These are phyloP conservation scores for Onchidella celtica DNA, from an alignment of 2,888 invertebrate genomes.

Conservation along the genomic window DNA sequence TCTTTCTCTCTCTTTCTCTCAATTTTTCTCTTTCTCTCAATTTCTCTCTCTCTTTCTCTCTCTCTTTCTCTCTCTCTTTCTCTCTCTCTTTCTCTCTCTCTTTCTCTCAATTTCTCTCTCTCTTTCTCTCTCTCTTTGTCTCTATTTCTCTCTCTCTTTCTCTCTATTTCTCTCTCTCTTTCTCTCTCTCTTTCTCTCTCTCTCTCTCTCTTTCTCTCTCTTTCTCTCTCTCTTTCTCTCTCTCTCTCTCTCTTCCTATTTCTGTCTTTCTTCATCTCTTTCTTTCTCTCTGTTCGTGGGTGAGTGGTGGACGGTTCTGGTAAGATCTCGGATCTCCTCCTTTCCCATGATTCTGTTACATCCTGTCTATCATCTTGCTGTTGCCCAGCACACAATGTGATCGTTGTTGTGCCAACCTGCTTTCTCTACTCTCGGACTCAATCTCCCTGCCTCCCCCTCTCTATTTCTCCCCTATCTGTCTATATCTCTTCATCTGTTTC, in stretches of 20 bases:
- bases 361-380: background rate
- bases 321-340: too few relatives aligned
- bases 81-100: background rate
- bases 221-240: background rate
- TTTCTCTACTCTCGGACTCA: background rate
- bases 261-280: background rate
- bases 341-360: background rate
- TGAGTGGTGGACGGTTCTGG: too few relatives aligned
- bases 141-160: background rate
- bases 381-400: background rate
- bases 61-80: background rate
- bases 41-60: background rate
- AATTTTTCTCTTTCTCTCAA: background rate
- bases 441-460: background rate
- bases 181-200: background rate
- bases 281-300: background rate
- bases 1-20: slow-evolving; percentile 32
- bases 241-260: slow-evolving; percentile 3
- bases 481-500: background rate
- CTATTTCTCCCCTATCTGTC: background rate
- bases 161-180: background rate
- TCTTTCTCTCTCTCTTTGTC: slow-evolving; percentile 1
- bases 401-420: background rate
- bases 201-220: background rate
- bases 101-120: background rate